Evolutionary conservation across 2,888 invertebrate species (phyloP).

Genomic region (Adelognathus sp.): DNA sequence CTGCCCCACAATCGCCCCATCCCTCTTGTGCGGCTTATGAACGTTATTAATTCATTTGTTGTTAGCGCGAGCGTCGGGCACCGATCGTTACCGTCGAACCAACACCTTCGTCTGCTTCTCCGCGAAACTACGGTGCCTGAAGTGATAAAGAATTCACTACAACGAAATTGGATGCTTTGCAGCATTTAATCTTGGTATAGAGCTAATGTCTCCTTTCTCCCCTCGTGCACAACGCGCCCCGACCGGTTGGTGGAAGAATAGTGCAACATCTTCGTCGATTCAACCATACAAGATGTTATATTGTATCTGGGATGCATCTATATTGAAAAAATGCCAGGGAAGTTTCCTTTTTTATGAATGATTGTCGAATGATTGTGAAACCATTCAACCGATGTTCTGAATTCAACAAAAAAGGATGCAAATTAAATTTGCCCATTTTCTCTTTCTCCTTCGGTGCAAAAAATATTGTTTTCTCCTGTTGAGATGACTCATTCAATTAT

Average conservation of each 20-base stretch:
- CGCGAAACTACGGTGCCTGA: neutral
- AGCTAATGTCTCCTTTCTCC: neutral
- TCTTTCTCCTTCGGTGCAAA: no score
- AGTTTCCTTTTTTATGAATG: neutral
- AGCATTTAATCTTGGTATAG: neutral
- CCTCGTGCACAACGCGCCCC: neutral
- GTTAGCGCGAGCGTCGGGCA: slow-evolving; percentile 21
- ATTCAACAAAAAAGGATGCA: no score
- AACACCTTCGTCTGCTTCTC: neutral
- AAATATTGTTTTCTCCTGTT: no score
- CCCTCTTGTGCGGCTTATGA: slow-evolving; percentile 17
- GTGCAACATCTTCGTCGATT: neutral
- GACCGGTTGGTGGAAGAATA: neutral
- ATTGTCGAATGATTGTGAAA: neutral
- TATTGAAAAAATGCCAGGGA: no score
- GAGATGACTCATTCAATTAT: no score
- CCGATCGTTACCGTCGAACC: slow-evolving; percentile 18
- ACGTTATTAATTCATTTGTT: slow-evolving; percentile 41
- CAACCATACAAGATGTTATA: neutral
- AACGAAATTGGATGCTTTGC: neutral
- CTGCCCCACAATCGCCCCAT: neutral
- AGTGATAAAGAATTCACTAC: neutral
- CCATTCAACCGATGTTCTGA: no score
- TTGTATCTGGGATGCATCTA: no score
- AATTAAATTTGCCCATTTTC: no score